Base-by-base conservation (phyloP, 2,797 vertebrate species). In the Sebastes miniatus region DNA sequence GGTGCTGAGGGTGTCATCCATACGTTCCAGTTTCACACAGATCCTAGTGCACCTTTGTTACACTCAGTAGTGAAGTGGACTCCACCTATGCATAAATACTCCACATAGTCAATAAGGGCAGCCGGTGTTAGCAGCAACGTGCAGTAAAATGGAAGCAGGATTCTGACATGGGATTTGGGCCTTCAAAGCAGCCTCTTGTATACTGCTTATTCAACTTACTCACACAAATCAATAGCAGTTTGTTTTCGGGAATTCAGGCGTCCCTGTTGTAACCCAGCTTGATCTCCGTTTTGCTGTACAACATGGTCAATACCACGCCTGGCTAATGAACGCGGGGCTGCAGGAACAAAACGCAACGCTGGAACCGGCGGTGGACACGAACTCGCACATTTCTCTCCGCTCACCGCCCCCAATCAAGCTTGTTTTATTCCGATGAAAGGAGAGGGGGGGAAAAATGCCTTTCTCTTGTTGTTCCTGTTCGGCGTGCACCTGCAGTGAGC, bases 221-320 rank as follows among this genome's bases (percentile, higher is more conserved):
- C 76, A 81, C 73, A 78, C 84, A 64, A 80, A 92, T 94, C 89
- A 88, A 93, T 92, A 91, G 43, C 91, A 82, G 91, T 91, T 93
- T 91, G 92, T 90, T 93, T 92, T 92, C 64, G 74, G 80, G 89
- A 91, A 85, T 89, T 83, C 76, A 70, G 25, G 70, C 69, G 12
- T 87, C 79, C 83, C 69, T 79, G 83, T 80, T 85, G 82, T 83
- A 86, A 85, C 88, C 77, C 83, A 74, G 87, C 78, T 87, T 91
- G 91, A 89, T 93, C 88, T 89, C 61, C 52, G 58, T 84, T 91
- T 91, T 88, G 84, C 88, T 83, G 78, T 77, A 91, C 87, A 87
- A 80, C 82, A 31, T 58, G 79, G 89, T 94, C 91, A 87, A 94
- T 95, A 90, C 78, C 57, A 34, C n/a, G 20, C 47, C 62, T 39